A percentile compares a stretch with the other conserved stretches of the same genome.
Conservation (phyloP, 2,888 invertebrate genomes). For the Calliscelio sp. region DNA sequence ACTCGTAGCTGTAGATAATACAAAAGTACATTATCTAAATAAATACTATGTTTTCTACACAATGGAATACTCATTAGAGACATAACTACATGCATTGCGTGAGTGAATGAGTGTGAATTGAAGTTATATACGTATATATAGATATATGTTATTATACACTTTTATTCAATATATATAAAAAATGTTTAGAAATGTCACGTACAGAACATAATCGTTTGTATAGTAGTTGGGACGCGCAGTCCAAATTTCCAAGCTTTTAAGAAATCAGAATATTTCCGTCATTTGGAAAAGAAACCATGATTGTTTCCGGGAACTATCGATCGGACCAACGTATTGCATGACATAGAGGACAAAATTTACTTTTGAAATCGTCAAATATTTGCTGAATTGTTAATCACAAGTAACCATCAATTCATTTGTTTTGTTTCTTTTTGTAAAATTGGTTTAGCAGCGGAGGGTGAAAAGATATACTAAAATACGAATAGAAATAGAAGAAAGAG, state of each 20-base stretch:
- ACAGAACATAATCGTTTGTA: constrained; percentile 51
- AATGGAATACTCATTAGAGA: constrained; percentile 83
- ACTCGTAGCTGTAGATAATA: constrained; percentile 73
- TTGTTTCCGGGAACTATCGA: constrained; percentile 62
- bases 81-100: constrained; percentile 75
- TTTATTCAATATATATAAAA: constrained; percentile 65
- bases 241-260: constrained; percentile 49
- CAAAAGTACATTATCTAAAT: constrained; percentile 81
- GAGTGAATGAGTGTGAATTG: constrained; percentile 57
- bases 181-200: constrained; percentile 65
- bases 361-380: constrained; percentile 33
- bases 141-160: constrained; percentile 64
- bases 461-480: constrained; percentile 69
- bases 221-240: constrained; percentile 60
- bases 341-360: constrained; percentile 57
- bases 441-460: constrained; percentile 33
- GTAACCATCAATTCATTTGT: too few relatives aligned
- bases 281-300: constrained; percentile 41
- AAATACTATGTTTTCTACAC: constrained; percentile 84
- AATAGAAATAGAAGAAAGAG: constrained; percentile 75
- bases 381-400: too few relatives aligned
- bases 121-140: constrained; percentile 56
- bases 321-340: constrained; percentile 64
- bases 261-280: too few relatives aligned
- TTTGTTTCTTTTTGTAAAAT: constrained; percentile 15